Conservation (phyloP, 2,888 invertebrate genomes). For the Hyppa rectilinea region DNA sequence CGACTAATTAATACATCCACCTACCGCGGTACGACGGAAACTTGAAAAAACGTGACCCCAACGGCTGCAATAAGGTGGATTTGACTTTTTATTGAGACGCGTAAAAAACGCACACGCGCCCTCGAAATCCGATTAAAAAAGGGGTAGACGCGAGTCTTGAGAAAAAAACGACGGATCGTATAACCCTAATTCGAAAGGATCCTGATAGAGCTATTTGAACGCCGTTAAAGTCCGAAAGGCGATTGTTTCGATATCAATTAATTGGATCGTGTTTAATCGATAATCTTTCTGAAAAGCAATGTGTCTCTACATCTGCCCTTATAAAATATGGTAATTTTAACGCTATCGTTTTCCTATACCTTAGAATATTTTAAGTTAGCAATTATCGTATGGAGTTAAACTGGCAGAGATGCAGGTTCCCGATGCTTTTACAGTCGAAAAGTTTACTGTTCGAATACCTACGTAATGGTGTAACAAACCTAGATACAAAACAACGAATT, state of each 20-base stretch:
- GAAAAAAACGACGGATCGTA: constrained; percentile 82
- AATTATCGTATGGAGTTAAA: constrained; percentile 3
- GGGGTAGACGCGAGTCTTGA: constrained; percentile 85
- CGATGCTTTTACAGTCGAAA: not conserved
- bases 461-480: not conserved
- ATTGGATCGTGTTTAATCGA: constrained; percentile 90
- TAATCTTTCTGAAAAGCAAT: constrained; percentile 85
- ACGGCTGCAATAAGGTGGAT: constrained; percentile 89
- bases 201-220: constrained; percentile 89
- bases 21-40: constrained; percentile 82
- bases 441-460: not conserved
- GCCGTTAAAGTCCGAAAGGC: constrained; percentile 81
- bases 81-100: constrained; percentile 81
- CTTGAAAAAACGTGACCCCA: constrained; percentile 84
- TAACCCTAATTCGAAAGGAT: constrained; percentile 87
- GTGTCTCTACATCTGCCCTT: constrained; percentile 87
- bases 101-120: constrained; percentile 88
- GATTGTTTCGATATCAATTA: constrained; percentile 90
- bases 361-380: constrained; percentile 31
- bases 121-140: constrained; percentile 89
- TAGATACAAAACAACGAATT: constrained; percentile 10
- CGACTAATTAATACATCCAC: constrained; percentile 89
- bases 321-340: constrained; percentile 68
- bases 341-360: constrained; percentile 35
- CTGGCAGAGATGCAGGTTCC: not conserved